Evolutionary conservation across 1,140 invertebrate species (phyloP).

Genomic region (Druon quercuslanigerum): DNA sequence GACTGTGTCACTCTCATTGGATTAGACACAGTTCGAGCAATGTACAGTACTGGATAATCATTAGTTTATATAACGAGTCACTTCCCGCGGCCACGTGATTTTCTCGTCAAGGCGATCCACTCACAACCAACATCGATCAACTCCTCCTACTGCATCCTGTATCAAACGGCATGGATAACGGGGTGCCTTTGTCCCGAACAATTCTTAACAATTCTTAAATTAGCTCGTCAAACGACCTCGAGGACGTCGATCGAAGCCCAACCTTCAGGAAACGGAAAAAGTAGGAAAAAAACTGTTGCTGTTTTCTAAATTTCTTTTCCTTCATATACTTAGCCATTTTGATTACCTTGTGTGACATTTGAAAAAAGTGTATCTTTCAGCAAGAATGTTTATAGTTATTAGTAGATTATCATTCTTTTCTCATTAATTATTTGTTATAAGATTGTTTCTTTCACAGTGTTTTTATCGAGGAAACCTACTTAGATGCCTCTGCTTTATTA

Average conservation of each 20-base stretch:
- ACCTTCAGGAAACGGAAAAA: neutral
- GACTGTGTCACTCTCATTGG: slow-evolving; percentile 44
- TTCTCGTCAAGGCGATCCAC: slow-evolving; percentile 73
- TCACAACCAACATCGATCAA: slow-evolving; percentile 60
- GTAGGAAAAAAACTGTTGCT: neutral
- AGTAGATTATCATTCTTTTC: no score
- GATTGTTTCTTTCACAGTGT: no score
- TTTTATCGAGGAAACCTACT: no score
- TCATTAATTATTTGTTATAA: no score
- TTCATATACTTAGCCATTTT: neutral
- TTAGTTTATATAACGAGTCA: slow-evolving; percentile 75
- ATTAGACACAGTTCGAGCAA: slow-evolving; percentile 54
- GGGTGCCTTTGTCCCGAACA: slow-evolving; percentile 51
- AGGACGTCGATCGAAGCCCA: neutral
- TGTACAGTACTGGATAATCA: slow-evolving; percentile 63
- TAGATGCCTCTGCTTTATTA: neutral
- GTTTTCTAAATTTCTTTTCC: no score
- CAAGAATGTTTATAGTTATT: no score
- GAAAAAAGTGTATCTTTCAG: no score
- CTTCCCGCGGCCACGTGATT: slow-evolving; percentile 74
- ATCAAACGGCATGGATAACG: slow-evolving; percentile 49
- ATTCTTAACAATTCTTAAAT: slow-evolving; percentile 46
- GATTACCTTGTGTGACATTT: neutral
- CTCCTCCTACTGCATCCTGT: slow-evolving; percentile 52
- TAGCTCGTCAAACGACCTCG: slow-evolving; percentile 44